Evolutionary conservation across 2,888 invertebrate genomes (phyloP), one percentile per base, ranked within the genome.

Genomic region (Morpho helenor): DNA sequence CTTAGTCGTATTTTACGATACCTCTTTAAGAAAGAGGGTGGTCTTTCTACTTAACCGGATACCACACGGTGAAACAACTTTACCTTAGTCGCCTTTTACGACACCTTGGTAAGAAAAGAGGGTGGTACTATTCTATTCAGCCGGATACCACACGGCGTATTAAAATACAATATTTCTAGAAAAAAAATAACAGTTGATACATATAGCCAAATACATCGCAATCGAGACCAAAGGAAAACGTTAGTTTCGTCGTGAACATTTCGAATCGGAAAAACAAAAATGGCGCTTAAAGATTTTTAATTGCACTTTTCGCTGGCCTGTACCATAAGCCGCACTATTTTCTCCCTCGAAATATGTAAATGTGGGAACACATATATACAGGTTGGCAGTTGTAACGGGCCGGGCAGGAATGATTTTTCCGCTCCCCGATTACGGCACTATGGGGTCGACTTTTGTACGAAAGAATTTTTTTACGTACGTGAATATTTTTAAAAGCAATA

Each of bases 331-430:
- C 16, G 40, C 43, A 45, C 53, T 46, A 49, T 42, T 50, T 53
- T 46, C 46, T 50, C 50, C 58, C 49, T 53, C 49, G 52, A 55
- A 55, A 52, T 41, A 58, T 57, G 54, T 52, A 51, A 51, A 53
- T 51, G 53, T 53, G 47, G 53, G 46, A 53, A 53, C 53, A 53
- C 40, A 53, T 7, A 54, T 31, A 8, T 16, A 52, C 23, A 54
- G 45, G 31, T 49, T 40, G 49, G 22, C 8, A 9, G 50, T 55
- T 49, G 57, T 52, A 62, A 53, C 64, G 58, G 61, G 60, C 57
- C 55, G 63, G 61, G 62, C 66, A 64, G 66, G 66, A 67, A 63
- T 67, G 69, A 70, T 72, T 70, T 73, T 76, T 67, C 72, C 74
- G 75, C 67, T 67, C 54, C 59, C 63, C 69, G 66, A 62, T 9